These are phyloP conservation scores for Furnarius figulus DNA, from an alignment of 2,113 vertebrate species.

Conservation along the genomic window DNA sequence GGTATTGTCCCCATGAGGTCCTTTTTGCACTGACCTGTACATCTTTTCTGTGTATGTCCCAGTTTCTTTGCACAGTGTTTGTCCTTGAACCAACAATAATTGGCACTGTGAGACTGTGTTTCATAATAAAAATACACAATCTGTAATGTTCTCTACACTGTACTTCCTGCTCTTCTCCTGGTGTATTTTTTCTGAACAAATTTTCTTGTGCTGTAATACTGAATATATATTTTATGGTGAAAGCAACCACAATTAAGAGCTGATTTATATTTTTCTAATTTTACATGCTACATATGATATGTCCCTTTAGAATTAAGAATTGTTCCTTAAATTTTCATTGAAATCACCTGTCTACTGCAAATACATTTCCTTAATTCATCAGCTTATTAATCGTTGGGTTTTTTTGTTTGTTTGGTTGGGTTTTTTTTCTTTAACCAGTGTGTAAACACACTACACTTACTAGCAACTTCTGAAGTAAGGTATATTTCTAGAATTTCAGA, in stretches of 20 bases:
- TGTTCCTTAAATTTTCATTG: background rate
- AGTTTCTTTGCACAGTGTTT: constrained; percentile 43
- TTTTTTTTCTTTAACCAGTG: background rate
- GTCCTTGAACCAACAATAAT: constrained; percentile 61
- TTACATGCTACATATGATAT: background rate
- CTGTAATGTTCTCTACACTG: background rate
- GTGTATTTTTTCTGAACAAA: background rate
- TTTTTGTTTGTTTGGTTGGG: no score
- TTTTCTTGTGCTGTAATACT: background rate
- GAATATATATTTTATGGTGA: background rate
- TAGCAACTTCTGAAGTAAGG: background rate
- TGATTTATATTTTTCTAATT: background rate
- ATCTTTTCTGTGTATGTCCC: constrained; percentile 29
- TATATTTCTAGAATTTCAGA: background rate
- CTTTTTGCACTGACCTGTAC: constrained; percentile 62
- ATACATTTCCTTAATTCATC: background rate
- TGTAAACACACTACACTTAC: background rate
- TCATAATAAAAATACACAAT: constrained; percentile 36
- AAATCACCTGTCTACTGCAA: background rate
- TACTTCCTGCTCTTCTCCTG: background rate
- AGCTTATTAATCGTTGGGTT: background rate
- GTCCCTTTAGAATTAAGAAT: background rate
- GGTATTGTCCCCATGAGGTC: constrained; percentile 57
- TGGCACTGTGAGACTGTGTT: constrained; percentile 24
- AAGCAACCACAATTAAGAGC: background rate